A percentile compares a stretch with the other conserved stretches of the same genome.
These are phyloP conservation scores for Anarrhichthys ocellatus DNA, from an alignment of 2,113 vertebrate genomes.

Conservation along the genomic window DNA sequence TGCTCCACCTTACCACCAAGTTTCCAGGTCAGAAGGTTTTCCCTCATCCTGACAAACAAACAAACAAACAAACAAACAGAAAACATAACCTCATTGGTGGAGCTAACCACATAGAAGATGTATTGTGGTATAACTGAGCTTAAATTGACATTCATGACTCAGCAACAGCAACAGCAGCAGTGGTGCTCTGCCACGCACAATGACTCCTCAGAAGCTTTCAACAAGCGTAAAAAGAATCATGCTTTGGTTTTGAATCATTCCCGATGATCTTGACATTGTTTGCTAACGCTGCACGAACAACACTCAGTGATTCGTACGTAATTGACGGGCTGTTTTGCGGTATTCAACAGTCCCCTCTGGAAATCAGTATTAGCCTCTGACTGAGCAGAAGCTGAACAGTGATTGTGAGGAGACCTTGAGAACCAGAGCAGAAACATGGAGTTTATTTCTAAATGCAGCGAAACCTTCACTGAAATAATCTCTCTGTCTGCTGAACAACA, in stretches of 20 bases:
- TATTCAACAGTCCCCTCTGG: background rate
- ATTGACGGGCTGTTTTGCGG: background rate
- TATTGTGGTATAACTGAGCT: background rate
- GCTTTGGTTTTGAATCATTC: background rate
- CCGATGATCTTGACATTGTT: background rate
- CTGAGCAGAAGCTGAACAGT: background rate
- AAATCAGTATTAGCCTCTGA: background rate
- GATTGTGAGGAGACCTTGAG: background rate
- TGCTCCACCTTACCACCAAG: too few species aligned
- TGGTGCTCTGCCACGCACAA: background rate
- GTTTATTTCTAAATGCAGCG: background rate
- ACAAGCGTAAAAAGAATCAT: too few species aligned
- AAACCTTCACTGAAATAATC: background rate
- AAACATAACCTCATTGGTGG: background rate
- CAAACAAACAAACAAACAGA: too few species aligned
- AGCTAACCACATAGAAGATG: background rate
- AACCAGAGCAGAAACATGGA: background rate
- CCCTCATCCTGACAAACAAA: too few species aligned
- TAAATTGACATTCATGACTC: background rate
- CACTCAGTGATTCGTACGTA: background rate
- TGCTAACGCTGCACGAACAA: background rate
- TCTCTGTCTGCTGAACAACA: background rate
- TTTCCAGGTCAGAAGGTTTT: too few species aligned
- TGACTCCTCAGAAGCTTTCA: background rate
- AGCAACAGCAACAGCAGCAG: background rate